Evolutionary conservation across 2,888 invertebrate genomes (phyloP).

Genomic region (Barypeithes pellucidus): DNA sequence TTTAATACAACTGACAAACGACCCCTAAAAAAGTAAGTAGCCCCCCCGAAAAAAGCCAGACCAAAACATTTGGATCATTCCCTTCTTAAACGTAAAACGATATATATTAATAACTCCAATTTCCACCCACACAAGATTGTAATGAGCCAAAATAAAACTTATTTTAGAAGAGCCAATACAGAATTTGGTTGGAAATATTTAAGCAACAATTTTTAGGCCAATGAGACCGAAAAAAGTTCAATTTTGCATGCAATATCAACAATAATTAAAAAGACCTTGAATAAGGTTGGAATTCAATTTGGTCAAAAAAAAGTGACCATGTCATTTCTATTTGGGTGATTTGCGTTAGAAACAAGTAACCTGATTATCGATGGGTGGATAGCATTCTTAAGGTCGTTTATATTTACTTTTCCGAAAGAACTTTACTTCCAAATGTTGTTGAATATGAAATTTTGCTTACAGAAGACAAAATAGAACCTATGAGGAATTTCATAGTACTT

Average conservation of each 20-base stretch:
- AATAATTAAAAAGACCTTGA: slow-evolving; percentile 45
- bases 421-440: slow-evolving; percentile 4
- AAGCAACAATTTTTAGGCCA: not conserved
- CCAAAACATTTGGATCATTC: slow-evolving; percentile 6
- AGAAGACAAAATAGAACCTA: slow-evolving; percentile 14
- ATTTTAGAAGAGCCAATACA: slow-evolving; percentile 30
- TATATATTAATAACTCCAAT: slow-evolving; percentile 35
- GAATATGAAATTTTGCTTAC: slow-evolving; percentile 14
- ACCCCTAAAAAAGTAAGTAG: not conserved
- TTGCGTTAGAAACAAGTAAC: slow-evolving; percentile 1
- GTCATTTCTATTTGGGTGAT: slow-evolving; percentile 20
- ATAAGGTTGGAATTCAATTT: slow-evolving; percentile 11
- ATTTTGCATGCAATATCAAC: slow-evolving; percentile 12
- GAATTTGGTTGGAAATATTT: slow-evolving; percentile 13
- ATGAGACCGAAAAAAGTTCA: slow-evolving; percentile 1
- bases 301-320: slow-evolving; percentile 25
- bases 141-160: slow-evolving; percentile 33
- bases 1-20: too few relatives aligned
- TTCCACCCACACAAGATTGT: slow-evolving; percentile 32
- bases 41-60: not conserved
- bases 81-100: slow-evolving; percentile 18
- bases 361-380: slow-evolving; percentile 15
- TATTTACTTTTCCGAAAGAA: not conserved
- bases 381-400: not conserved
- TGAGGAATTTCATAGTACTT: slow-evolving; percentile 18